Conservation (phyloP, 2,888 invertebrate species). For the Cephus pygmeus region DNA sequence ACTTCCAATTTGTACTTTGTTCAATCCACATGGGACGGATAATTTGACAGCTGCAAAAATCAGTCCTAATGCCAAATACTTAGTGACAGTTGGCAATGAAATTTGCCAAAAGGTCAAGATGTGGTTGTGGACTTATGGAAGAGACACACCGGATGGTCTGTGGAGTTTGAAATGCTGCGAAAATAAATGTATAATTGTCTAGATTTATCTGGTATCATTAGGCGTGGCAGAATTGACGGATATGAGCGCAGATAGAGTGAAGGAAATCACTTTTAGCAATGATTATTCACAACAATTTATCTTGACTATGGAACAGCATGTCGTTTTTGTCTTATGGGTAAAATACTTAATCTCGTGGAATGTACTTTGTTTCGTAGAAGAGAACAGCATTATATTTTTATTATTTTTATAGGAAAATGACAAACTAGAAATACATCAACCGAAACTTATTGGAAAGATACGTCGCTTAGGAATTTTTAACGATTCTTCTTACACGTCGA, state of each 20-base stretch:
- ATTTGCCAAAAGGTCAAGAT: slow-evolving; percentile 67
- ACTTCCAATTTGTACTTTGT: slow-evolving; percentile 69
- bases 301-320: slow-evolving; percentile 61
- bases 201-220: slow-evolving; percentile 16
- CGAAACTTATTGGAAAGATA: slow-evolving; percentile 8
- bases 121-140: slow-evolving; percentile 74
- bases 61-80: slow-evolving; percentile 71
- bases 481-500: slow-evolving; percentile 68
- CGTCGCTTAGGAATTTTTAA: slow-evolving; percentile 63
- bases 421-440: slow-evolving; percentile 9
- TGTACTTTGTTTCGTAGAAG: background rate
- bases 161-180: background rate
- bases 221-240: slow-evolving; percentile 35
- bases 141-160: slow-evolving; percentile 69
- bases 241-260: slow-evolving; percentile 33
- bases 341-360: background rate
- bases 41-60: slow-evolving; percentile 66
- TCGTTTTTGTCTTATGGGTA: slow-evolving; percentile 64
- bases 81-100: slow-evolving; percentile 70
- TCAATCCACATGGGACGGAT: slow-evolving; percentile 67
- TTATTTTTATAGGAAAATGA: slow-evolving; percentile 18
- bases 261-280: slow-evolving; percentile 61
- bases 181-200: background rate
- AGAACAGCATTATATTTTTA: background rate
- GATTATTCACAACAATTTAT: slow-evolving; percentile 62